Conservation (phyloP, 2,113 vertebrate species). For the Turnix velox region DNA sequence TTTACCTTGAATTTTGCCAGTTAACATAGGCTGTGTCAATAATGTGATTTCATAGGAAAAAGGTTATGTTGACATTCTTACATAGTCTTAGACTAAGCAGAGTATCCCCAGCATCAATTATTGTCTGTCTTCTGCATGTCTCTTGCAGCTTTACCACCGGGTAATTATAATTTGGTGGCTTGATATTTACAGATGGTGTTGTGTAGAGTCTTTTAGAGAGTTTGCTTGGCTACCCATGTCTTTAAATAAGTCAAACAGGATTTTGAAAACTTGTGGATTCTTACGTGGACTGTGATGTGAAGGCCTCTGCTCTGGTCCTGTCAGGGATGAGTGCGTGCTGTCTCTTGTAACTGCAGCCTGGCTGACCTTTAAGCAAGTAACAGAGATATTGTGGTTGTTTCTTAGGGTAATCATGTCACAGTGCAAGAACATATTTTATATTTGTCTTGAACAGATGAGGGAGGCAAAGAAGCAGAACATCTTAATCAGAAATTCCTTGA, state of each 20-base stretch:
- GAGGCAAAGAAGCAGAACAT: not conserved
- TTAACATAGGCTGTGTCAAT: not conserved
- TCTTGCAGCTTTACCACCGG: not conserved
- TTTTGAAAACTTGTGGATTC: not conserved
- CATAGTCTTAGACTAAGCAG: not conserved
- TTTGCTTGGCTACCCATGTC: not conserved
- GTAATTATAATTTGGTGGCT: not conserved
- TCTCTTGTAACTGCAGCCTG: not conserved
- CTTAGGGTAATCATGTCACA: not conserved
- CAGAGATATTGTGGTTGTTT: not conserved
- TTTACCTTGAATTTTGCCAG: not conserved
- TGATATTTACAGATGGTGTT: not conserved
- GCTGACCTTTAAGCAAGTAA: not conserved
- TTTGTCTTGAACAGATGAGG: not conserved
- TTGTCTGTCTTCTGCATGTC: accelerated
- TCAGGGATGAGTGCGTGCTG: not conserved
- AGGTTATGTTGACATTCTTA: not conserved
- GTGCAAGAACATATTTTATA: not conserved
- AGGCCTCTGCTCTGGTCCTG: not conserved
- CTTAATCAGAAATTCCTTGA: not conserved
- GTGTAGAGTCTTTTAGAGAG: not conserved
- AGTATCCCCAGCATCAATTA: not conserved
- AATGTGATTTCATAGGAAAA: not conserved
- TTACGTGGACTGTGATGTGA: not conserved
- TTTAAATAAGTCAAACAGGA: not conserved